A percentile compares a stretch with the other conserved stretches of the same genome.
Conservation (phyloP, 2,888 invertebrate species). For the Cheiracanthium punctorium region DNA sequence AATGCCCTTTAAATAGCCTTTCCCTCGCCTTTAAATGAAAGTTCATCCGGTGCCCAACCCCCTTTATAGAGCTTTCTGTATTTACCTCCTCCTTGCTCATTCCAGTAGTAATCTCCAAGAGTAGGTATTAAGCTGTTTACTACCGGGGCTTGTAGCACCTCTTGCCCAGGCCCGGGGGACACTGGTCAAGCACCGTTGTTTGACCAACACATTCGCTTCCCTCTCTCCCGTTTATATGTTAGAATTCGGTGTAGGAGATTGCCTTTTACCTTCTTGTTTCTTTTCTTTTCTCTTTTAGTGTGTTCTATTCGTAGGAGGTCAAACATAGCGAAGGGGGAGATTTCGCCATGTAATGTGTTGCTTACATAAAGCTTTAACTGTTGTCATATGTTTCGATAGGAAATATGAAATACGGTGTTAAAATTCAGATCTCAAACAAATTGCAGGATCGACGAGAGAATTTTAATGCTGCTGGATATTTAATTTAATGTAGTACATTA, state of each 20-base stretch:
- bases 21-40: constrained; percentile 57
- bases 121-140: constrained; percentile 70
- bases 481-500: too few species aligned
- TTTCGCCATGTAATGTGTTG: neutral
- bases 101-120: constrained; percentile 65
- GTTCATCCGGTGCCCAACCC: constrained; percentile 39
- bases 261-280: neutral
- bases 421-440: neutral
- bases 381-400: neutral
- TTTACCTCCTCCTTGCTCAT: constrained; percentile 50
- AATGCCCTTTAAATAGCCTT: constrained; percentile 63
- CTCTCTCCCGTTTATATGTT: constrained; percentile 29
- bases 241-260: neutral
- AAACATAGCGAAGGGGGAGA: neutral
- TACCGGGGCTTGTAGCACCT: constrained; percentile 59
- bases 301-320: constrained; percentile 32
- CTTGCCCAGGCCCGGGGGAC: constrained; percentile 45
- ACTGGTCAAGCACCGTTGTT: constrained; percentile 69
- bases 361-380: neutral
- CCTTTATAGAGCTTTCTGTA: constrained; percentile 57
- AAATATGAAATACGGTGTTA: neutral
- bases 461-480: too few species aligned
- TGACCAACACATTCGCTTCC: constrained; percentile 48
- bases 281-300: constrained; percentile 27
- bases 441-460: too few species aligned